Percentiles rank a stretch among this genome's conserved stretches.
Conservation (phyloP, 1,140 invertebrate species). For the Potamilus streckersoni region DNA sequence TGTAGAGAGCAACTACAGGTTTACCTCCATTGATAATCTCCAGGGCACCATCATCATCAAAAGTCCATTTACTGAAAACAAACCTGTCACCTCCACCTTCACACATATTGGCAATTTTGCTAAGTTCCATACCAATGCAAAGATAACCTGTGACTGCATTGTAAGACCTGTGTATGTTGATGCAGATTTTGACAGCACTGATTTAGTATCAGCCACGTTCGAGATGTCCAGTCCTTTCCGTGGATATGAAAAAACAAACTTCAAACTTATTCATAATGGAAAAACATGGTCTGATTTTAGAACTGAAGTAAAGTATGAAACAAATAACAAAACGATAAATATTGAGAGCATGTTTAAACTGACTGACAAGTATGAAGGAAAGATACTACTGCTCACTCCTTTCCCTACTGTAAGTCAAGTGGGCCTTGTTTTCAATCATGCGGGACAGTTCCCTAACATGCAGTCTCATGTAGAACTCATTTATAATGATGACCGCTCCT, state of each 20-base stretch:
- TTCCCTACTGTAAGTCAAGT: slow-evolving; percentile 23
- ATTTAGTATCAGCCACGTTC: slow-evolving; percentile 20
- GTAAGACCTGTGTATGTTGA: slow-evolving; percentile 24
- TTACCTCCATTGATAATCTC: slow-evolving; percentile 15
- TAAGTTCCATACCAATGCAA: slow-evolving; percentile 25
- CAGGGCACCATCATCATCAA: slow-evolving; percentile 38
- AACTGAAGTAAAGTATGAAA: slow-evolving; percentile 38
- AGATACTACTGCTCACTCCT: slow-evolving; percentile 25
- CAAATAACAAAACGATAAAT: slow-evolving; percentile 38
- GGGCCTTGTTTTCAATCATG: slow-evolving; percentile 25
- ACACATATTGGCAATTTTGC: slow-evolving; percentile 19
- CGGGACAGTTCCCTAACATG: slow-evolving; percentile 8
- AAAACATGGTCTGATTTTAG: slow-evolving; percentile 30
- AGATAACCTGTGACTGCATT: slow-evolving; percentile 22
- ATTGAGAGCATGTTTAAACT: slow-evolving; percentile 32
- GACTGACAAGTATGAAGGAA: slow-evolving; percentile 11
- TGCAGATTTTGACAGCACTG: slow-evolving; percentile 12
- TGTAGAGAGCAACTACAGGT: slow-evolving; percentile 18
- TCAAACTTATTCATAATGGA: slow-evolving; percentile 34
- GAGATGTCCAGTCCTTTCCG: slow-evolving; percentile 34
- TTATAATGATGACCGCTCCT: slow-evolving; percentile 18
- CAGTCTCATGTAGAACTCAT: slow-evolving; percentile 16
- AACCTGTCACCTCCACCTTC: slow-evolving; percentile 16
- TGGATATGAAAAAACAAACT: slow-evolving; percentile 39
- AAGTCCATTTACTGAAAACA: slow-evolving; percentile 34